A percentile compares a stretch with the other conserved stretches of the same genome.
phyloP scores from a whole-genome alignment of 2,888 invertebrate genomes.

The Chloroclysta siterata region DNA sequence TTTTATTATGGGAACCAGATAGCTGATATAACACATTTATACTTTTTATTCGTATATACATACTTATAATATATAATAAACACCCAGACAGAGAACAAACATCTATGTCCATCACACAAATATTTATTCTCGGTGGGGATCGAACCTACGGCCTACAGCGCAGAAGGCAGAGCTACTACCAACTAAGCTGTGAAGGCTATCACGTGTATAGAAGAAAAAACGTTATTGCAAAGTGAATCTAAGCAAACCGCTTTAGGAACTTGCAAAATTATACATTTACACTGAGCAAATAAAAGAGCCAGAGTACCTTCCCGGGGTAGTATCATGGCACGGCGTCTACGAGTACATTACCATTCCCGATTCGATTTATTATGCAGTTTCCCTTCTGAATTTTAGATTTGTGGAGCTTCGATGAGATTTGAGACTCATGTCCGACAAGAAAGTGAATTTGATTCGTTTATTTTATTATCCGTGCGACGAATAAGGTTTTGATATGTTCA shows the following conservation, averaged over 20 bases:
- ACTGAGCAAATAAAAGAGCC: slow-evolving; percentile 27
- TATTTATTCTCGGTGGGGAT: too few species aligned
- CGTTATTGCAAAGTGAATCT: neutral
- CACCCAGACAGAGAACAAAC: too few species aligned
- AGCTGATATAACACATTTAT: too few species aligned
- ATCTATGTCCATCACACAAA: too few species aligned
- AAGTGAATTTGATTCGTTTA: slow-evolving; percentile 40
- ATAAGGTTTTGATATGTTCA: slow-evolving; percentile 1
- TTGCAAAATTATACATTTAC: slow-evolving; percentile 28
- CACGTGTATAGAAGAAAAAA: too few species aligned
- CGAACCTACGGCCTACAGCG: too few species aligned
- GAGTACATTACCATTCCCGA: slow-evolving; percentile 48
- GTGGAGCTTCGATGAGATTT: slow-evolving; percentile 42
- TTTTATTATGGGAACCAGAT: too few species aligned
- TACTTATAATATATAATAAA: too few species aligned
- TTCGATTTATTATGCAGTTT: slow-evolving; percentile 58
- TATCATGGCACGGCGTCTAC: slow-evolving; percentile 29
- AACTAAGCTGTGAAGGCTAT: too few species aligned
- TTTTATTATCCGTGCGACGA: slow-evolving; percentile 37
- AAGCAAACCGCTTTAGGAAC: neutral
- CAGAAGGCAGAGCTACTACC: too few species aligned
- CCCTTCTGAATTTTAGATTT: slow-evolving; percentile 55
- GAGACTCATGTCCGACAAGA: slow-evolving; percentile 44
- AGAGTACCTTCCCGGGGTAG: slow-evolving; percentile 28
- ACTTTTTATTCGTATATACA: too few species aligned